These are phyloP conservation scores for Maniola jurtina DNA, from an alignment of 1,140 invertebrate genomes.

Conservation along the genomic window DNA sequence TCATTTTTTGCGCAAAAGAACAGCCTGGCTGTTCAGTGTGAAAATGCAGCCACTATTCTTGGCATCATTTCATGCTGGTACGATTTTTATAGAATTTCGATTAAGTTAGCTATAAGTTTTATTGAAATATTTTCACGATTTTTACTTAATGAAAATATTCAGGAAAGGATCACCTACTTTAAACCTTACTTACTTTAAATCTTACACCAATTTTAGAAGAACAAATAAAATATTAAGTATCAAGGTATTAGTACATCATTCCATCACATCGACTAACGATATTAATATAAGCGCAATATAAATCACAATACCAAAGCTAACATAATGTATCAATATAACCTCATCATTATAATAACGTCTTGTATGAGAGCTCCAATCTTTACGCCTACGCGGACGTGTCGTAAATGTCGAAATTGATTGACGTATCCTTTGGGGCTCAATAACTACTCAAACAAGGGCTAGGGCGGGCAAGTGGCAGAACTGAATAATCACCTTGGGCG, in stretches of 20 bases:
- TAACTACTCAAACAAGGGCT: conserved; percentile 29
- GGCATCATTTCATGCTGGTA: too few relatives aligned
- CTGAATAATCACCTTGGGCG: conserved; percentile 28
- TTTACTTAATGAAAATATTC: too few relatives aligned
- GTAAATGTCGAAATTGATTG: conserved; percentile 30
- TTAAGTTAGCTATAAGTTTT: too few relatives aligned
- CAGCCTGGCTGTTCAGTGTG: too few relatives aligned
- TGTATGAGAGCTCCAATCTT: conserved; percentile 18
- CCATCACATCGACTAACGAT: neutral
- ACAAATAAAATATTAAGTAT: neutral
- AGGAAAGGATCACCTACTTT: neutral
- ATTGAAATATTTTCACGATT: too few relatives aligned
- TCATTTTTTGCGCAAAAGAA: too few relatives aligned
- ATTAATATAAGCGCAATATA: neutral
- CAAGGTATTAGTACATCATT: neutral
- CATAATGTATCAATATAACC: neutral
- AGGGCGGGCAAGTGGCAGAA: conserved; percentile 26
- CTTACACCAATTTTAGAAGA: too few relatives aligned
- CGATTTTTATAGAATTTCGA: too few relatives aligned
- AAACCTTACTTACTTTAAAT: too few relatives aligned
- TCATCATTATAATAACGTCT: conserved; percentile 3
- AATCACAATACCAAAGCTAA: neutral
- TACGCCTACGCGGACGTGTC: conserved; percentile 17
- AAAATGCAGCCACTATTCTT: too few relatives aligned
- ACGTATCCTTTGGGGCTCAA: conserved; percentile 23